phyloP scores from a whole-genome alignment of 2,797 vertebrate genomes.

The Sebastes diploproa region DNA sequence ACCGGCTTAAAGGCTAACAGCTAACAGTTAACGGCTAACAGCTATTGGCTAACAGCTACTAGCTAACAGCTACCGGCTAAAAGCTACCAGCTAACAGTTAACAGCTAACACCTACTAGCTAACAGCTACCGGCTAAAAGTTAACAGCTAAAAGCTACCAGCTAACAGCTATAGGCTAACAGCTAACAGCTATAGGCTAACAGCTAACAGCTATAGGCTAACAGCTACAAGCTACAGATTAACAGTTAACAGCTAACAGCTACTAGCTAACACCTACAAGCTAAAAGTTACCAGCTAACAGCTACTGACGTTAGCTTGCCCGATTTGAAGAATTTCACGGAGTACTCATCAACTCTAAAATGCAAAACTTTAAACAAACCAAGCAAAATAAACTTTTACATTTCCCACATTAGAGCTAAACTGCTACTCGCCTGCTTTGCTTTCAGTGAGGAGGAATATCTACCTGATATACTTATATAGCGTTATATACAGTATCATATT shows the following conservation, averaged over 20 bases:
- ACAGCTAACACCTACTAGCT: rapidly evolving
- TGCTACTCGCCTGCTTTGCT: constrained; percentile 2
- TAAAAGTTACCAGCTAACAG: rapidly evolving
- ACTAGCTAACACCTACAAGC: rapidly evolving
- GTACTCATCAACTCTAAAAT: background rate
- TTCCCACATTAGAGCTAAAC: background rate
- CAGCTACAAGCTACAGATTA: no score
- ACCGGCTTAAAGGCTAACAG: no score
- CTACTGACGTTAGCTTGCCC: background rate
- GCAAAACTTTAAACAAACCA: background rate
- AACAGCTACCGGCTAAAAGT: rapidly evolving
- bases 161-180: no score
- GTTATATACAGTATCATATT: no score
- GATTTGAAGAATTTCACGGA: background rate
- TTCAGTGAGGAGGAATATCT: background rate
- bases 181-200: no score
- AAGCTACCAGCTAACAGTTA: rapidly evolving
- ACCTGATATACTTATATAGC: rapidly evolving
- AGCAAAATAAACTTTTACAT: background rate
- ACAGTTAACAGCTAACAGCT: no score
- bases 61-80: no score
- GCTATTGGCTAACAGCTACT: no score
- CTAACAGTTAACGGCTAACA: no score
- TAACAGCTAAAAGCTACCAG: rapidly evolving
- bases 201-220: no score